These are phyloP conservation scores for Lacanobia wlatinum DNA, from an alignment of 2,888 invertebrate genomes.

Conservation along the genomic window DNA sequence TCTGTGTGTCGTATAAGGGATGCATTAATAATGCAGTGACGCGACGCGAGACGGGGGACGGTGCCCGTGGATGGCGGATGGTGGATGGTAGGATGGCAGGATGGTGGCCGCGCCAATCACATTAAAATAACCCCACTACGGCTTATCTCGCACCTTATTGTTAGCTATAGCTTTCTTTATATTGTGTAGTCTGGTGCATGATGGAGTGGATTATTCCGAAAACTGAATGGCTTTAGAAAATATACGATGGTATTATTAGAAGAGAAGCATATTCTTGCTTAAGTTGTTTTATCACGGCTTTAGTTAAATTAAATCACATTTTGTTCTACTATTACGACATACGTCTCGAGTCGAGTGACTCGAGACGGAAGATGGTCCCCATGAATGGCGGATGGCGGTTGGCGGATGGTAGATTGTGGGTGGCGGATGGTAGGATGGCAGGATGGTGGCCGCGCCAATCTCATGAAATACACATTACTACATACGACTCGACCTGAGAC, in stretches of 20 bases:
- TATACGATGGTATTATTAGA: not conserved
- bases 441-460: conserved; percentile 76
- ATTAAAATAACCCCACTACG: conserved; percentile 84
- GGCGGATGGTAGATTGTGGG: too few relatives aligned
- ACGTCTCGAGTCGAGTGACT: too few relatives aligned
- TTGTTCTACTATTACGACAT: too few relatives aligned
- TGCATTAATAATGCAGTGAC: conserved; percentile 88
- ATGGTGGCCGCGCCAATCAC: conserved; percentile 81
- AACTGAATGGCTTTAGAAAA: not conserved
- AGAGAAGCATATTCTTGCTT: not conserved
- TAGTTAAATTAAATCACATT: too few relatives aligned
- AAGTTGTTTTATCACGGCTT: too few relatives aligned
- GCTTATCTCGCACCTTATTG: conserved; percentile 66
- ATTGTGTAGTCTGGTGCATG: not conserved
- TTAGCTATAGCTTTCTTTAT: conserved; percentile 39
- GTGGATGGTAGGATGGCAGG: conserved; percentile 46
- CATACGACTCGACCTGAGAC: too few relatives aligned
- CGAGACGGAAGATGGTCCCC: too few relatives aligned
- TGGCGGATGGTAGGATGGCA: too few relatives aligned
- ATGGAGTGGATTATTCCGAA: conserved; percentile 7
- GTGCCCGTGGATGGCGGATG: conserved; percentile 62
- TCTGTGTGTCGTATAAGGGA: conserved; percentile 74
- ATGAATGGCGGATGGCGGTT: too few relatives aligned
- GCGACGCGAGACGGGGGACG: conserved; percentile 77
- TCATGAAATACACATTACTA: conserved; percentile 81